Evolutionary conservation across 2,888 invertebrate species (phyloP).

Genomic region (Alloplasta piceator): DNA sequence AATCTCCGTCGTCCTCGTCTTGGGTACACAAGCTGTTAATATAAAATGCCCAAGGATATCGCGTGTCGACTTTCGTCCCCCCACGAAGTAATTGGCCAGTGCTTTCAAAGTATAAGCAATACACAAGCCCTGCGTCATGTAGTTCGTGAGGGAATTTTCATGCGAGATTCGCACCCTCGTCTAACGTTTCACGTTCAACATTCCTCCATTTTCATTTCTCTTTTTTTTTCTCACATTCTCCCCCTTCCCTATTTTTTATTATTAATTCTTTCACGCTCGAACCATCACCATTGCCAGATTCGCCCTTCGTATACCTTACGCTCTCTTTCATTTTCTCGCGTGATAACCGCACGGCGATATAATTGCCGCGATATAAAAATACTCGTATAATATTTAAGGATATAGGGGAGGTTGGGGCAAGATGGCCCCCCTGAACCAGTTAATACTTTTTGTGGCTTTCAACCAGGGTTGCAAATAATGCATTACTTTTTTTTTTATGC

Average conservation of each 20-base stretch:
- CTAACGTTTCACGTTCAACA: too few relatives aligned
- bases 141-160: constrained; percentile 62
- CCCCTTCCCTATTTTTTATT: constrained; percentile 29
- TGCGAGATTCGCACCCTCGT: constrained; percentile 30
- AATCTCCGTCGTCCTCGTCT: too few relatives aligned
- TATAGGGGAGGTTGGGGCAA: too few relatives aligned
- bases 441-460: too few relatives aligned
- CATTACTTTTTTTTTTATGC: too few relatives aligned
- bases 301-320: constrained; percentile 19
- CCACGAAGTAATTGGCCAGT: constrained; percentile 56
- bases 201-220: not conserved
- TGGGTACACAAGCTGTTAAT: constrained; percentile 12
- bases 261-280: constrained; percentile 58
- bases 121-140: constrained; percentile 39
- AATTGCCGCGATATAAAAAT: too few relatives aligned
- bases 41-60: constrained; percentile 56
- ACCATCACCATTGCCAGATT: constrained; percentile 6
- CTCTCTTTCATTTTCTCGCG: not conserved
- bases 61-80: constrained; percentile 50
- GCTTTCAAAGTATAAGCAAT: constrained; percentile 36
- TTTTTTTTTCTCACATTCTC: constrained; percentile 9
- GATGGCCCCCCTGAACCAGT: too few relatives aligned
- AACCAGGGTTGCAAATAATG: too few relatives aligned
- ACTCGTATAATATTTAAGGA: too few relatives aligned
- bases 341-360: constrained; percentile 32